These are phyloP conservation scores for Pantherophis vulpinus DNA, from an alignment of 2,797 vertebrate species.

Conservation along the genomic window DNA sequence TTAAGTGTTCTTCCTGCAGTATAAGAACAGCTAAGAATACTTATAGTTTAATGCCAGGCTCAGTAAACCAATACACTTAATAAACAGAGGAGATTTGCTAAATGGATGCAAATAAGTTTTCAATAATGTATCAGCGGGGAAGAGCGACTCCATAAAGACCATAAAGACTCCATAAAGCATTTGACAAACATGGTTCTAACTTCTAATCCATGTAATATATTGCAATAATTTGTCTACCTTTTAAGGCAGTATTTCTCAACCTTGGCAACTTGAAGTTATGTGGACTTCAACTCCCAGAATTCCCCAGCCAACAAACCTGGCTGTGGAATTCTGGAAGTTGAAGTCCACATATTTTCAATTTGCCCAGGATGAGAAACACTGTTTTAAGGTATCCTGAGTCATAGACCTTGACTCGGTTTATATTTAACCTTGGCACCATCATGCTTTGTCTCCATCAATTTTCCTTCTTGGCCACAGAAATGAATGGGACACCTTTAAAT, in stretches of 20 bases:
- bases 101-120: not conserved
- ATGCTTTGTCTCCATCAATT: not conserved
- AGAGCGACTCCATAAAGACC: not conserved
- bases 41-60: not conserved
- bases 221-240: not conserved
- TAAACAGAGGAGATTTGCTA: not conserved
- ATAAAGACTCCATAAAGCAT: not conserved
- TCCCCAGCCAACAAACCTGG: too few relatives aligned
- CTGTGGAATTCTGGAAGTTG: too few relatives aligned
- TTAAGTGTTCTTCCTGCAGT: not conserved
- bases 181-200: not conserved
- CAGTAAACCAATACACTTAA: not conserved
- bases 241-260: not conserved
- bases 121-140: not conserved
- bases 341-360: too few relatives aligned
- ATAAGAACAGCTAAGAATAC: not conserved
- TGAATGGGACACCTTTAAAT: not conserved
- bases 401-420: not conserved
- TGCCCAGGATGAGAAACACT: too few relatives aligned
- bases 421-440: not conserved
- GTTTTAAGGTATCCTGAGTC: not conserved
- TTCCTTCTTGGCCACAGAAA: not conserved
- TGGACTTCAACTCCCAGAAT: too few relatives aligned
- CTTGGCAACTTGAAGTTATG: too few relatives aligned
- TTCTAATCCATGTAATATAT: not conserved